Evolutionary conservation across 2,113 vertebrate species (phyloP).

Genomic region (Meles meles): DNA sequence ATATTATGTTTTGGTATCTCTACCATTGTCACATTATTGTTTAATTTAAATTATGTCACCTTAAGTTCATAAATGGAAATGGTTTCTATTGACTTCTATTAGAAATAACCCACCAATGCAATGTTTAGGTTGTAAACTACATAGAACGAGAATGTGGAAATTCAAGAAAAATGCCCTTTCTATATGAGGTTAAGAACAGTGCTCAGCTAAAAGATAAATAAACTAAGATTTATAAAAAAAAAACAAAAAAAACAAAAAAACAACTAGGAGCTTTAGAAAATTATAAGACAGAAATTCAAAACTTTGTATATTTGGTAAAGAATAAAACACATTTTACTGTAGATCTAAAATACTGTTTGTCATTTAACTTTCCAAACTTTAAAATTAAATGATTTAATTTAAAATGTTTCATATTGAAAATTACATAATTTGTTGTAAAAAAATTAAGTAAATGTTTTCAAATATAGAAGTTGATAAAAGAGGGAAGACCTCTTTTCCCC

Average conservation of each 20-base stretch:
- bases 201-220: neutral
- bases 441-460: neutral
- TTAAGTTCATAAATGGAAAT: neutral
- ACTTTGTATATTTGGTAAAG: neutral
- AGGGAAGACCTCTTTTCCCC: neutral
- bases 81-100: neutral
- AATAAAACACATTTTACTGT: neutral
- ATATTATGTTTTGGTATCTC: neutral
- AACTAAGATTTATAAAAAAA: neutral
- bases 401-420: neutral
- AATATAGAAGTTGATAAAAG: neutral
- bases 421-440: neutral
- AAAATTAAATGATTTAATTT: neutral
- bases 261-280: neutral
- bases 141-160: neutral
- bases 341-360: neutral
- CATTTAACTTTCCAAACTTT: neutral
- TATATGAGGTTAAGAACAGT: neutral
- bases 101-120: neutral
- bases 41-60: slow-evolving; percentile 30
- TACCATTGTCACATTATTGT: neutral
- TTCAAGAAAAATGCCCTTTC: neutral
- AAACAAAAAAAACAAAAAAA: too few species aligned
- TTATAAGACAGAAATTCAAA: neutral
- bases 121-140: slow-evolving; percentile 28